phyloP scores from a whole-genome alignment of 2,888 invertebrate genomes.

The Camponotus fellah region DNA sequence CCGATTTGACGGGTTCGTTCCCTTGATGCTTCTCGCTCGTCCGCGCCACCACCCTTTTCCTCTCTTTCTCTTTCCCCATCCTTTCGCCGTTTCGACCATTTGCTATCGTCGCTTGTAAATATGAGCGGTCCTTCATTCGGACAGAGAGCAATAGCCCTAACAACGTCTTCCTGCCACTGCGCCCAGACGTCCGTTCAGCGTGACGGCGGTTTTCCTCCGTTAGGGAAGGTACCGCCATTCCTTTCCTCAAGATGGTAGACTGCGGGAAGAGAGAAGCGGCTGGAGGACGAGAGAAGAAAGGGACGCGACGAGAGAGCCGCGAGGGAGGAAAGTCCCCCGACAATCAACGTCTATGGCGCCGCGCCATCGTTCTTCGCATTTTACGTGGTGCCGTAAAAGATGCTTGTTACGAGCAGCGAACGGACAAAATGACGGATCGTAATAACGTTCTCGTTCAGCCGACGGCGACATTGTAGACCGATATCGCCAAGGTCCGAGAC shows the following conservation, averaged over 20 bases:
- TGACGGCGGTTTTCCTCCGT: constrained; percentile 68
- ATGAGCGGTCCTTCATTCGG: constrained; percentile 83
- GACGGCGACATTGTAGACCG: constrained; percentile 63
- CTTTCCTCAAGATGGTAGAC: constrained; percentile 55
- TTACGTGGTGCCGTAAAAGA: constrained; percentile 82
- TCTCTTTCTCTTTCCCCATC: background rate
- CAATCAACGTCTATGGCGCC: constrained; percentile 83
- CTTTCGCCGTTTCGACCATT: constrained; percentile 72
- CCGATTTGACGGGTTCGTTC: constrained; percentile 73
- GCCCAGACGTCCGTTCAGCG: constrained; percentile 67
- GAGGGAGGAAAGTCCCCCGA: constrained; percentile 71
- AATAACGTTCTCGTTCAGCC: constrained; percentile 74
- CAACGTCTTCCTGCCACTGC: constrained; percentile 79
- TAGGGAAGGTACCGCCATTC: constrained; percentile 67
- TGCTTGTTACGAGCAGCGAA: constrained; percentile 80
- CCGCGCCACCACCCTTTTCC: background rate
- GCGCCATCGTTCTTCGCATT: constrained; percentile 79
- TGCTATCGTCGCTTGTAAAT: constrained; percentile 82
- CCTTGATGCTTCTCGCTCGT: constrained; percentile 54
- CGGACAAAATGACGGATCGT: constrained; percentile 80
- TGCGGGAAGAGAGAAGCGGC: constrained; percentile 50
- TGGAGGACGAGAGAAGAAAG: constrained; percentile 48
- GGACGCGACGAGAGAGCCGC: constrained; percentile 41
- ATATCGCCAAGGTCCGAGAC: constrained; percentile 47
- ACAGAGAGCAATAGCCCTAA: constrained; percentile 83